A percentile compares a stretch with the other conserved stretches of the same genome.
Evolutionary conservation across 2,888 invertebrate genomes (phyloP).

Genomic region (Philereme vetulata): DNA sequence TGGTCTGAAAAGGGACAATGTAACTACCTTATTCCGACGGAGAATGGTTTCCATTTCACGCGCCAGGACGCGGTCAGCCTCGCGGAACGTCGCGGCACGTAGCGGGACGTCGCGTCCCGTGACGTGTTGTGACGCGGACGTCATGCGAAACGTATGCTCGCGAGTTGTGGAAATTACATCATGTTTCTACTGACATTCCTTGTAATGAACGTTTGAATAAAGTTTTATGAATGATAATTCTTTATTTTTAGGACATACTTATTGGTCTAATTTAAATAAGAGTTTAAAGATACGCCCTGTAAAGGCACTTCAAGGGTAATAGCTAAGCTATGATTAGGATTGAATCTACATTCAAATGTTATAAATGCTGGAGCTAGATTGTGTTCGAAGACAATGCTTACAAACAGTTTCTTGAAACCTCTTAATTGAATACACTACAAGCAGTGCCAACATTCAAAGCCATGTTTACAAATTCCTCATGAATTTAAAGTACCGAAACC

Average conservation of each 20-base stretch:
- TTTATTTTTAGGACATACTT: no score
- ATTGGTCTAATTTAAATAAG: no score
- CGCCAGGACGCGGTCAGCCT: slow-evolving; percentile 17
- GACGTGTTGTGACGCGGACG: background rate
- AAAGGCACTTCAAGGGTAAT: no score
- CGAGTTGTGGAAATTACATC: slow-evolving; percentile 9
- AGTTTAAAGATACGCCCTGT: no score
- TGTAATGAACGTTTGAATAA: background rate
- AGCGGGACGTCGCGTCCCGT: background rate
- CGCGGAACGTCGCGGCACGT: slow-evolving; percentile 14
- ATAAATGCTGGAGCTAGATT: no score
- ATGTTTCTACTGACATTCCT: slow-evolving; percentile 7
- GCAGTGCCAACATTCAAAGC: no score
- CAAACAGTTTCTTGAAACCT: no score
- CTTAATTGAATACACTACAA: no score
- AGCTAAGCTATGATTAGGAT: no score
- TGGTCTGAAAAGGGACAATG: slow-evolving; percentile 5
- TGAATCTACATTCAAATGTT: no score
- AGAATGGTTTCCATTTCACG: slow-evolving; percentile 28
- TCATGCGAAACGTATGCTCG: slow-evolving; percentile 19
- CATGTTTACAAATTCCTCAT: slow-evolving; percentile 3
- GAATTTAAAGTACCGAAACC: slow-evolving; percentile 8
- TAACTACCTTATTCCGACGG: slow-evolving; percentile 6
- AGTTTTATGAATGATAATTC: no score
- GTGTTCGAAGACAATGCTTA: no score